Evolutionary conservation across 2,113 vertebrate genomes (phyloP), one percentile per base, ranked within the genome.

Genomic region (Patagioenas fasciata): DNA sequence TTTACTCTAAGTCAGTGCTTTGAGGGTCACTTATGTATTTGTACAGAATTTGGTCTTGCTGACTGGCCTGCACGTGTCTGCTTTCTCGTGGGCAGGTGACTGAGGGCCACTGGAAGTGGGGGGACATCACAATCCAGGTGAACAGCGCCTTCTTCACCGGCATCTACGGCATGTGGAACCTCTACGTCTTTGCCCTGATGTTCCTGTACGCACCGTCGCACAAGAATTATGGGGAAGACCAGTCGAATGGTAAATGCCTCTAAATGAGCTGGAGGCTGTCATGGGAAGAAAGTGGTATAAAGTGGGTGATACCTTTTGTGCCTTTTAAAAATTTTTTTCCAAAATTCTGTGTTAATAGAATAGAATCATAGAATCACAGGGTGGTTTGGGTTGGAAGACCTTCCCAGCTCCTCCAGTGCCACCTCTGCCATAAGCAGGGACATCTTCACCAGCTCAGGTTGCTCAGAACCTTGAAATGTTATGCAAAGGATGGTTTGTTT

Each of bases 111-210:
- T 99, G 99, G 99, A 99, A 99, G 94, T 99, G 99, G 99, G 99
- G 99, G 0, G 98, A 98, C 3, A 94, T 99, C 80, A 99, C 98
- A 0, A 98, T 99, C 71, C 98, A 99, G 92, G 98, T 98, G 94
- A 99, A 99, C 98, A 99, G 99, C 1, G 99, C 99, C 79, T 99
- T 99, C 97, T 99, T 99, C 98, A 99, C 99, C 0, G 99, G 99
- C 80, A 99, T 99, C 97, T 99, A 99, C 0, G 99, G 99, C 44
- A 99, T 99, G 99, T 99, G 99, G 99, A 99, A 99, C 96, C 99
- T 99, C 48, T 99, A 99, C 9, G 99, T 99, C 81, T 99, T 99
- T 0, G 99, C 99, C 40, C 98, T 99, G 95, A 99, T 99, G 99
- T 99, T 99, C 98, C 98, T 99, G 28, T 99, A 99, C 1, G 99